phyloP scores from a whole-genome alignment of 2,888 invertebrate species.

The Heliconius sara region DNA sequence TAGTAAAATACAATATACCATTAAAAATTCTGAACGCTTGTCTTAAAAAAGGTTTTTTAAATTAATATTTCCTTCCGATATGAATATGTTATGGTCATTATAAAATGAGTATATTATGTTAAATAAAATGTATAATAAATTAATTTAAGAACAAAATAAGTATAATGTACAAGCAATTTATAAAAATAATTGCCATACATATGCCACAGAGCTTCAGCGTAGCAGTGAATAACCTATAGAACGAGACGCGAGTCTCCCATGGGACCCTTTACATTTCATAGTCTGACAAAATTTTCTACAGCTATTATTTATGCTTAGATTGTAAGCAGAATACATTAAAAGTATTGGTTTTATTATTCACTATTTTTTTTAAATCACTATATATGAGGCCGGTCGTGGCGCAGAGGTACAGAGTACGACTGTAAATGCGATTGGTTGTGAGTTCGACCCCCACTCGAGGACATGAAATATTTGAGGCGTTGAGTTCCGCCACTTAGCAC shows the following conservation, averaged over 20 bases:
- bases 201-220: constrained; percentile 9
- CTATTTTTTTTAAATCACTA: neutral
- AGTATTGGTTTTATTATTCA: neutral
- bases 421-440: no score
- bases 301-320: constrained; percentile 19
- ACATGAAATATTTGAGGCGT: no score
- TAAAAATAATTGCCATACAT: constrained; percentile 15
- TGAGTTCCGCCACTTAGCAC: no score
- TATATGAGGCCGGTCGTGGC: neutral
- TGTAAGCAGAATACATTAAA: constrained; percentile 10
- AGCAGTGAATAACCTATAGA: constrained; percentile 24
- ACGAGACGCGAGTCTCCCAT: neutral
- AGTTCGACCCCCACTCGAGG: no score
- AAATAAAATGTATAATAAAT: neutral
- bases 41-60: no score
- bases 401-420: no score
- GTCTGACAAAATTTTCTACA: constrained; percentile 17
- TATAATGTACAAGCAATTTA: neutral
- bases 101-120: neutral
- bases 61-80: neutral
- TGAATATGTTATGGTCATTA: neutral
- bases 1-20: no score
- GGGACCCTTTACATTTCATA: constrained; percentile 18
- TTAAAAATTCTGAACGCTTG: no score
- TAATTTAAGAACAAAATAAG: neutral